A percentile compares a stretch with the other conserved stretches of the same genome.
Evolutionary conservation across 2,888 invertebrate species (phyloP).

Genomic region (Ypsolopha sequella): DNA sequence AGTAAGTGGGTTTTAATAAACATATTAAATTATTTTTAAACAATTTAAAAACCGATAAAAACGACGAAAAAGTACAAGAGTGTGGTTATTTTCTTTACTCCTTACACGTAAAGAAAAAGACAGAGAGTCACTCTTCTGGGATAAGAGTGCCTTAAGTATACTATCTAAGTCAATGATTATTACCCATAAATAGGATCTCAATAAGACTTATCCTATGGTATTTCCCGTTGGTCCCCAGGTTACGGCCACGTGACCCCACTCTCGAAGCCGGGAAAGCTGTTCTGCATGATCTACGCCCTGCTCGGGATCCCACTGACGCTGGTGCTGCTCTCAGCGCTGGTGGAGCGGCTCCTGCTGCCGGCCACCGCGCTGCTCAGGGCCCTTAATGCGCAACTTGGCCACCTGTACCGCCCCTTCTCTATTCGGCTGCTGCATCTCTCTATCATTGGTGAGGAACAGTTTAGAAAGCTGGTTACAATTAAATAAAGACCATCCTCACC

Average conservation of each 20-base stretch:
- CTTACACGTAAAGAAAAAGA: too few species aligned
- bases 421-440: conserved; percentile 82
- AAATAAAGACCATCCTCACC: too few species aligned
- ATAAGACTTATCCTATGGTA: background rate
- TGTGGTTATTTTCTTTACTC: too few species aligned
- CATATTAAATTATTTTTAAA: too few species aligned
- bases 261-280: conserved; percentile 87
- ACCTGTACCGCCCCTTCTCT: conserved; percentile 79
- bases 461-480: too few species aligned
- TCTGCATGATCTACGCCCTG: conserved; percentile 88
- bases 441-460: conserved; percentile 71
- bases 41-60: too few species aligned
- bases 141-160: too few species aligned
- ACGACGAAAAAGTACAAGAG: too few species aligned
- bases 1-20: too few species aligned
- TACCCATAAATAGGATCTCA: too few species aligned
- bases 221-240: conserved; percentile 61
- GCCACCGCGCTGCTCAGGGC: conserved; percentile 78
- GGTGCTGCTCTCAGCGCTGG: conserved; percentile 84
- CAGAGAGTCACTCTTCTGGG: too few species aligned
- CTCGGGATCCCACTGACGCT: conserved; percentile 90
- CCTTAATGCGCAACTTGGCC: conserved; percentile 78
- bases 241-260: conserved; percentile 92
- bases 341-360: conserved; percentile 84
- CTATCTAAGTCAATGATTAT: too few species aligned